These are phyloP conservation scores for Crenuchus spilurus DNA, from an alignment of 2,797 vertebrate species.

Conservation along the genomic window DNA sequence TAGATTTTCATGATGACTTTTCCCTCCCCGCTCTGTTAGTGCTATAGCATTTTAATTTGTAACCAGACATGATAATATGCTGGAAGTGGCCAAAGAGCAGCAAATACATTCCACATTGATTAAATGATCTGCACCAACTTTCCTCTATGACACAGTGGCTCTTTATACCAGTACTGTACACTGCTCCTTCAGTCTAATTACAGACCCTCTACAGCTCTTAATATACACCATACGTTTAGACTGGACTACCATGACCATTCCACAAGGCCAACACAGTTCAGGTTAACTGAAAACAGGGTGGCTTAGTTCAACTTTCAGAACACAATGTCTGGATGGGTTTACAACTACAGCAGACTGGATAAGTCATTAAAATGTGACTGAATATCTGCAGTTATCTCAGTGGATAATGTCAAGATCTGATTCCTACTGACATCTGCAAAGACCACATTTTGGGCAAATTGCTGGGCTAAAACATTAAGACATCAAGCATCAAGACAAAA, in stretches of 20 bases:
- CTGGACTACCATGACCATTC: neutral
- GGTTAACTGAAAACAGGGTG: neutral
- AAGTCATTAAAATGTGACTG: too few species aligned
- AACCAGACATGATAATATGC: constrained; percentile 82
- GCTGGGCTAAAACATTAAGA: too few species aligned
- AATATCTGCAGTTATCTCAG: too few species aligned
- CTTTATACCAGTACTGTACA: constrained; percentile 15
- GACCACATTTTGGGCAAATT: too few species aligned
- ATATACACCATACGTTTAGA: too few species aligned
- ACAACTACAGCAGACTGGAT: neutral
- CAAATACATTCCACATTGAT: constrained; percentile 78
- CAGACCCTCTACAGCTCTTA: too few species aligned
- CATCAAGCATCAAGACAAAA: too few species aligned
- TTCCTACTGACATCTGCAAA: too few species aligned
- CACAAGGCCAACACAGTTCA: neutral
- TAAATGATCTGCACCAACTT: constrained; percentile 67
- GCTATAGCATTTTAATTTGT: constrained; percentile 81
- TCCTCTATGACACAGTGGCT: constrained; percentile 27
- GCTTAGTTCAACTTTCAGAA: neutral
- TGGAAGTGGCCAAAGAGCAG: constrained; percentile 67
- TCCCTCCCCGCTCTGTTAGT: constrained; percentile 73
- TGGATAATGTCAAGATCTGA: too few species aligned
- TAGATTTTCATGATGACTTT: constrained; percentile 78
- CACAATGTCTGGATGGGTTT: neutral
- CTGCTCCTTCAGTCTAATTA: constrained; percentile 7